Base-by-base conservation (phyloP, 2,797 vertebrate genomes). In the Octomys mimax region DNA sequence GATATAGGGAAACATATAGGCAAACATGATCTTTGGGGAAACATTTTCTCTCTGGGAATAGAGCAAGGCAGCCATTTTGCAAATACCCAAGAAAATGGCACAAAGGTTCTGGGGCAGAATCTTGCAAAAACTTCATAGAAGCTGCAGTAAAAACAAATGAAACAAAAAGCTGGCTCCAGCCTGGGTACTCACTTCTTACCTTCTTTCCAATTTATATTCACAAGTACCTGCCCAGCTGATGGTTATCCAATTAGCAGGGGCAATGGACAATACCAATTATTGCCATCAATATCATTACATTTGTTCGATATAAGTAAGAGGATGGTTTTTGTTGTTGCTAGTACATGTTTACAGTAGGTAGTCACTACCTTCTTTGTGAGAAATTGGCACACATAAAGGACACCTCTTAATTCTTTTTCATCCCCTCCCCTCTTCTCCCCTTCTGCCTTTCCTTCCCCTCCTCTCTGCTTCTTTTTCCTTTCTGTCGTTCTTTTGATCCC, bases 1-100 rank as follows among this genome's bases (percentile, higher is more conserved):
- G 96, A 90, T 83, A 42, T 31, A 52, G 70, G 66, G n/a, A n/a
- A n/a, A n/a, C n/a, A n/a, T n/a, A n/a, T n/a, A n/a, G n/a, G n/a
- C n/a, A n/a, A n/a, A 90, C 86, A 96, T 95, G 59, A 75, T 91
- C 42, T 79, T 79, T 18, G 36, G 33, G 24, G 31, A 85, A 89
- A 90, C 12, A 36, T 88, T 90, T 83, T 89, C 42, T 96, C 66
- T 79, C 88, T 33, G 64, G 52, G 18, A n/a, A 59, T 46, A 22
- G 21, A 96, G 66, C 46, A 62, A 80, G 81, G n/a, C 62, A 86
- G 24, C 64, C 88, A 61, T 94, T 94, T 68, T 80, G 87, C 82
- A 64, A 89, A 94, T 62, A 78, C 6, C 64, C 73, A 87, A 84
- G 86, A 94, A 96, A 96, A 95, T 70, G 59, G 85, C 73, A 85